Conservation (phyloP, 2,113 vertebrate genomes). For the Archilochus colubris region DNA sequence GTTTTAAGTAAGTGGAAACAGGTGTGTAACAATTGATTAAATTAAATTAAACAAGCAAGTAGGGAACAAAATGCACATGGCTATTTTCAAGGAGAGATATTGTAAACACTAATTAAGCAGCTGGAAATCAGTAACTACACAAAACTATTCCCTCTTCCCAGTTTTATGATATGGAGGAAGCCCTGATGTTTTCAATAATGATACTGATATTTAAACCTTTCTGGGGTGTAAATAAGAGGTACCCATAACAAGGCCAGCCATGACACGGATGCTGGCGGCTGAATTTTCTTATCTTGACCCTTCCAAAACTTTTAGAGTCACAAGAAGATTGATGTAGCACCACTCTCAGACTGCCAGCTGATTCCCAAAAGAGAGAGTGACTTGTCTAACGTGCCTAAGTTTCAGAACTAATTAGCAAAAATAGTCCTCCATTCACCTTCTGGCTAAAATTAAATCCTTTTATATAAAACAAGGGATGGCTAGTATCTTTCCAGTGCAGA, state of each 20-base stretch:
- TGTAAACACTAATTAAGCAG: constrained; percentile 70
- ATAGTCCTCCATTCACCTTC: neutral
- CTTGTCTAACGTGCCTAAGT: neutral
- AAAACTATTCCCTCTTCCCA: constrained; percentile 61
- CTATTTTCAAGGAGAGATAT: constrained; percentile 74
- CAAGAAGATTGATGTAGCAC: neutral
- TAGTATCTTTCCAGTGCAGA: neutral
- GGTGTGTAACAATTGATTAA: constrained; percentile 73
- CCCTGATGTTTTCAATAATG: constrained; percentile 23
- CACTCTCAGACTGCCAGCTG: rapidly evolving
- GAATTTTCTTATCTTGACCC: neutral
- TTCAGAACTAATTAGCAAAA: constrained; percentile 25
- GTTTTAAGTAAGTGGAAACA: constrained; percentile 76
- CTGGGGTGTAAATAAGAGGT: neutral
- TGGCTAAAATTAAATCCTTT: constrained; percentile 2
- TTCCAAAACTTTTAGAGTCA: neutral
- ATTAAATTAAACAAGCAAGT: constrained; percentile 66
- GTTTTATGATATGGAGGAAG: constrained; percentile 25
- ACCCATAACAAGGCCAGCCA: neutral
- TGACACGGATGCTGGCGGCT: neutral
- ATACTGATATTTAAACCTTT: constrained; percentile 20
- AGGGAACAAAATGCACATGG: constrained; percentile 45
- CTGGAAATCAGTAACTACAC: constrained; percentile 66
- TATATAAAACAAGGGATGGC: neutral
- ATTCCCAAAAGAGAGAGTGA: neutral